phyloP scores from a whole-genome alignment of 1,140 invertebrate genomes.

The Brachionus sp. region DNA sequence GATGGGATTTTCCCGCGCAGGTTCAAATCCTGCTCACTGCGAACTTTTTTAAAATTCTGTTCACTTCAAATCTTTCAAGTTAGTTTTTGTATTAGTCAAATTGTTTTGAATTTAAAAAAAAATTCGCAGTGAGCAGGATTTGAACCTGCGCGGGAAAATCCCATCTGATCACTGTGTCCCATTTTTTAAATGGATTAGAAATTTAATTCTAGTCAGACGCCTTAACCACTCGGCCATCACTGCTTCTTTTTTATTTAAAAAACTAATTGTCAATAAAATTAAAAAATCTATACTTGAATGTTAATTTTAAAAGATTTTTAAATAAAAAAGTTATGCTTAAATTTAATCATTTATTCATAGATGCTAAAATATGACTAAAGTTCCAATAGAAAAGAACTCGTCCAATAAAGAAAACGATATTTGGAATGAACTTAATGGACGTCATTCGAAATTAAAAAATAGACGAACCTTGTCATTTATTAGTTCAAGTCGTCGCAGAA shows the following conservation, averaged over 20 bases:
- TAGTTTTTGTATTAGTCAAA: too few relatives aligned
- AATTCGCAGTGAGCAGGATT: conserved; percentile 44
- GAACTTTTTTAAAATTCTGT: neutral
- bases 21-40: neutral
- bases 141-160: conserved; percentile 43
- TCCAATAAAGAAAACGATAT: conserved; percentile 14
- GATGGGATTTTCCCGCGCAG: neutral
- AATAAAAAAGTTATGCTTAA: neutral
- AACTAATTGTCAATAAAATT: neutral
- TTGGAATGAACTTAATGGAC: neutral
- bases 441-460: neutral
- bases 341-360: neutral
- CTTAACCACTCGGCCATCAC: conserved; percentile 44
- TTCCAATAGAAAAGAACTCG: conserved; percentile 2
- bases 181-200: conserved; percentile 32
- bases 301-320: neutral
- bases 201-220: conserved; percentile 43
- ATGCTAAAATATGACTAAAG: conserved; percentile 1
- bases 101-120: neutral
- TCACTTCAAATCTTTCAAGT: too few relatives aligned
- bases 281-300: neutral
- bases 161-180: conserved; percentile 34
- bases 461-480: conserved; percentile 17
- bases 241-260: neutral
- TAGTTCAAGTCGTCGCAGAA: neutral